Evolutionary conservation across 1,140 invertebrate genomes (phyloP), one percentile per base, ranked within the genome.

Genomic region (Brachionus paranguensis): DNA sequence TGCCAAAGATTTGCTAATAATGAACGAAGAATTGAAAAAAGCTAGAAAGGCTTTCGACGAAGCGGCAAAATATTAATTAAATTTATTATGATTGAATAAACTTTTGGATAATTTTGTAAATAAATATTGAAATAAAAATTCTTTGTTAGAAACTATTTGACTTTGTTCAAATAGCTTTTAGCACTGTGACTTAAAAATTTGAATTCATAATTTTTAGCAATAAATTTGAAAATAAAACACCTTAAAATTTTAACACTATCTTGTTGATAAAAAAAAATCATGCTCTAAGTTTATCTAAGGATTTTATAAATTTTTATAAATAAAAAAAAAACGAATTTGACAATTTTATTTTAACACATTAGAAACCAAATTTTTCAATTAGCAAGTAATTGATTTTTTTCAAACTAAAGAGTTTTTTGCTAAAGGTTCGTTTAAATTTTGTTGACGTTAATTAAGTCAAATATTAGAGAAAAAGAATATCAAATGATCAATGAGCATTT

Each of bases 1-100:
- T 86, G 96, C 99, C 0, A 89, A 89, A 85, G 97, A 99, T 89
- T 90, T 99, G 5, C 90, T 99, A 2, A 96, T 95, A 68, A 99
- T 99, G 96, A 99, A 98, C 90, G 97, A 99, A 91, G 97, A 99
- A 91, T 90, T 99, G 27, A 97, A 98, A 88, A 97, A 97, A 91
- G 97, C 97, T 33, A 92, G 97, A 86, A 99, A 99, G 92, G 97
- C 97, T 85, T 99, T 99, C 91, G 97, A 99, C 91, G 97, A 99
- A 55, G 47, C 81, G 24, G 60, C 81, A 33, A 83, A 83, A 83
- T 81, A 64, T 68, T 81, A 81, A 81, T 29, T 33, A 6, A 14
- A 68, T 33, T 68, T 33, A 5, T 68, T 37, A 65, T 27, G 27
- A 33, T 14, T 68, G 65, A 68, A 33, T 68, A 14, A 20, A 24